Evolutionary conservation across 2,797 vertebrate genomes (phyloP), one percentile per base, ranked within the genome.

Genomic region (Apogon talboti): DNA sequence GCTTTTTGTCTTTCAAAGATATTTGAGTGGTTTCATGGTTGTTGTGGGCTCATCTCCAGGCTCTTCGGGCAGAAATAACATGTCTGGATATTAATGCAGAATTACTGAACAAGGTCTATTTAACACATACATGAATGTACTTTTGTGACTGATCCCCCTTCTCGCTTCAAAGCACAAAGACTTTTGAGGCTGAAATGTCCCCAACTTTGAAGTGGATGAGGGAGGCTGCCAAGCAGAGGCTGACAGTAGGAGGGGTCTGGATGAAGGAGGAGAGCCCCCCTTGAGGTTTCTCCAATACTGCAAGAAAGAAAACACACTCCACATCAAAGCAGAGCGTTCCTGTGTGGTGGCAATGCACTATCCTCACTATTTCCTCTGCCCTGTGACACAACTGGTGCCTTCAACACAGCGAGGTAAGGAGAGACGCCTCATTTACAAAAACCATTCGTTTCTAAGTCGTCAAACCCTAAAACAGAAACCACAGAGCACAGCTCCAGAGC

Each of bases 151-250:
- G 33, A 24, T 43, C 46, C 53, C 37, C 28, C 13, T 54, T 24
- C 49, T 15, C 3, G 50, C 71, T 72, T 72, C 75, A 81, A 79
- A 81, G 76, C 53, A 11, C 2, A 3, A 9, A 47, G 1, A 65
- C 46, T 38, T 58, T 55, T 8, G 50, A 83, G 71, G 61, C 62
- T 77, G 57, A 79, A 76, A 71, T 21, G 81, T 75, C 69, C 66
- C 51, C 54, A 79, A 76, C 79, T 82, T 72, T 83, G 81, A 87
- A 78, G 79, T 56, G 24, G 66, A 66, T 75, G 48, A 10, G 64
- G 51, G 69, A 79, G 48, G 55, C 59, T 49, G 62, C 73, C 46
- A 18, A 76, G 48, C 61, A 7, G 65, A 37, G 65, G 66, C 68
- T 69, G 66, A 46, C 51, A 15, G 76, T 54, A 35, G 66, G 60